Conservation (phyloP, 2,113 vertebrate species). For the Alouatta palliata region DNA sequence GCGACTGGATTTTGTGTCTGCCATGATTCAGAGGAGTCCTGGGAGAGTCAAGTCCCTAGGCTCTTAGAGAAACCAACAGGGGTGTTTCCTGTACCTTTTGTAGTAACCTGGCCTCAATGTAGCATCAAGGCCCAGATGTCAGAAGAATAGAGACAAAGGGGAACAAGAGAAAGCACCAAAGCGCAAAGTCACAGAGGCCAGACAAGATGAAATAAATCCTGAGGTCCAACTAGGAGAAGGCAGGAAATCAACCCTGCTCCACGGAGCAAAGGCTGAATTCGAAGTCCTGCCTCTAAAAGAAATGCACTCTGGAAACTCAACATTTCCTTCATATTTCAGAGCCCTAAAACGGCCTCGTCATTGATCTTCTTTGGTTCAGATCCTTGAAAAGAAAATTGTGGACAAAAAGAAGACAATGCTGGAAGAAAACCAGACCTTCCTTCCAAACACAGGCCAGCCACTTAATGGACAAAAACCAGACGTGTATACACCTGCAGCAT, state of each 20-base stretch:
- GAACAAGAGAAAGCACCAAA: not conserved
- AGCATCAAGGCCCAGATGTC: not conserved
- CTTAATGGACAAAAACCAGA: conserved; percentile 65
- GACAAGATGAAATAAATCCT: not conserved
- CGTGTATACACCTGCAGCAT: not conserved
- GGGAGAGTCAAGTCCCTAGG: not conserved
- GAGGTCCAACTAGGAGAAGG: not conserved
- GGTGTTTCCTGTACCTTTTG: too few relatives aligned
- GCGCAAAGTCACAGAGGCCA: not conserved
- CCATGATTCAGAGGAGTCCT: not conserved
- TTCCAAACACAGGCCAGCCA: not conserved
- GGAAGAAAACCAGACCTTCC: not conserved
- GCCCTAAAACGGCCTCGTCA: not conserved
- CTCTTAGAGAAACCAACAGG: not conserved
- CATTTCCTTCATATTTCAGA: not conserved
- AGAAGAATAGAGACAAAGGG: not conserved
- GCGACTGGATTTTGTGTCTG: not conserved
- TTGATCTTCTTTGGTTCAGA: not conserved
- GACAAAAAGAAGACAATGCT: conserved; percentile 15
- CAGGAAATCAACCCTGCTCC: not conserved
- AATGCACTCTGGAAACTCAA: not conserved
- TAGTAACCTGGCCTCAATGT: rapidly evolving
- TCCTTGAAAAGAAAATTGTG: not conserved
- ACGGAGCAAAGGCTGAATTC: not conserved
- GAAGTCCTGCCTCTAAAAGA: not conserved